Evolutionary conservation across 2,888 invertebrate genomes (phyloP).

Genomic region (Crocallis elinguaria): DNA sequence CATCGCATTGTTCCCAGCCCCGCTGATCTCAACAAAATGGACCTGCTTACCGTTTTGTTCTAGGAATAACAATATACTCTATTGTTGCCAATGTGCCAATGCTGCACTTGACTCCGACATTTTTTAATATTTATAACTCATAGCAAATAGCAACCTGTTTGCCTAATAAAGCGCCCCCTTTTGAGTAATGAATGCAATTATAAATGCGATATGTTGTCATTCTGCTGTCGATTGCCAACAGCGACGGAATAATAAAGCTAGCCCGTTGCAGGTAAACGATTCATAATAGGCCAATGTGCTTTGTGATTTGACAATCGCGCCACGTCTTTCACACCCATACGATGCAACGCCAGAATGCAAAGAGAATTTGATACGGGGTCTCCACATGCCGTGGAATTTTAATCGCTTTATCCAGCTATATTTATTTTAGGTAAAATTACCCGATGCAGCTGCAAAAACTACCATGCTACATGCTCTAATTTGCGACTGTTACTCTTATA

Average conservation of each 20-base stretch:
- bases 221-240: slow-evolving; percentile 49
- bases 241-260: slow-evolving; percentile 53
- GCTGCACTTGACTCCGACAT: slow-evolving; percentile 58
- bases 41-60: slow-evolving; percentile 74
- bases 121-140: slow-evolving; percentile 40
- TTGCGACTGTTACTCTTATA: neutral
- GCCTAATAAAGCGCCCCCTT: slow-evolving; percentile 40
- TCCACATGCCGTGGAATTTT: slow-evolving; percentile 58
- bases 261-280: slow-evolving; percentile 58
- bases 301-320: slow-evolving; percentile 61
- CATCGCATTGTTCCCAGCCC: slow-evolving; percentile 62
- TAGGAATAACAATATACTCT: slow-evolving; percentile 59
- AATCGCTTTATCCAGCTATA: slow-evolving; percentile 50
- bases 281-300: slow-evolving; percentile 51
- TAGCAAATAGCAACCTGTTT: slow-evolving; percentile 33
- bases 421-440: slow-evolving; percentile 28
- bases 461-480: neutral
- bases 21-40: slow-evolving; percentile 51
- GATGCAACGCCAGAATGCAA: slow-evolving; percentile 44
- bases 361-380: slow-evolving; percentile 51
- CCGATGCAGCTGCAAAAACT: slow-evolving; percentile 25
- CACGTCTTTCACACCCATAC: slow-evolving; percentile 59
- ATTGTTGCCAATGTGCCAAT: slow-evolving; percentile 60
- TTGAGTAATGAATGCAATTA: slow-evolving; percentile 49
- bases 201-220: slow-evolving; percentile 47